Base-by-base conservation (phyloP, 2,797 vertebrate species). In the Pseudochaenichthys georgianus region DNA sequence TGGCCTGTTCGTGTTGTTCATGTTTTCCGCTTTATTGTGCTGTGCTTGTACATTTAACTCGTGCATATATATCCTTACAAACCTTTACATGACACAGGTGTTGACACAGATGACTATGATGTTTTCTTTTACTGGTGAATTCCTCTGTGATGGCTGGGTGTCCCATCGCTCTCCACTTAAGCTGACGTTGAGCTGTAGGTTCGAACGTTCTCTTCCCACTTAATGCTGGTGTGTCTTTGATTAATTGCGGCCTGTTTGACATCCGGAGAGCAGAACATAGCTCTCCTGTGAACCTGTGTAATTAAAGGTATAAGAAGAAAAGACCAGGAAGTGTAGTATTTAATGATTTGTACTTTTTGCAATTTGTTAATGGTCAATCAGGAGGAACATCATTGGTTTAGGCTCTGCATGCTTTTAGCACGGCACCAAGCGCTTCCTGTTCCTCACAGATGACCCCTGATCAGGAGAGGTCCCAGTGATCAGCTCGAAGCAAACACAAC, bases 191-290 rank as follows among this genome's bases (percentile, higher is more conserved):
- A 58, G 60, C 65, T 75, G 54, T 8, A 64, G 28, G 54, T 23
- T 28, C 4, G 46, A 46, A 64, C 6, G 28, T 6, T 5, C 13
- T 58, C 9, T 52, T 23, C 19, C 28, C 28, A 28, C 28, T 28
- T 59, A 59, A 52, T 15, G 50, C 46, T 38, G 45, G 60, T 28
- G n/a, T 19, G 41, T 58, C 61, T 64, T n/a, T 59, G 50, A 61
- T 65, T 60, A 64, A 64, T 70, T 65, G 42, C 55, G 38, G 47
- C 3, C 53, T 73, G 28, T 54, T 78, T 58, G 47, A 70, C 64
- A 70, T 43, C 34, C 42, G 21, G 41, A 60, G 41, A 73, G 41
- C 41, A 69, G 17, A 53, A 74, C 59, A 53, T 74, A 52, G 48
- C 42, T 61, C 50, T 61, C 52, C 41, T 31, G n/a, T 58, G 64